phyloP scores from a whole-genome alignment of 2,888 invertebrate genomes.

The Tethea ocularis region DNA sequence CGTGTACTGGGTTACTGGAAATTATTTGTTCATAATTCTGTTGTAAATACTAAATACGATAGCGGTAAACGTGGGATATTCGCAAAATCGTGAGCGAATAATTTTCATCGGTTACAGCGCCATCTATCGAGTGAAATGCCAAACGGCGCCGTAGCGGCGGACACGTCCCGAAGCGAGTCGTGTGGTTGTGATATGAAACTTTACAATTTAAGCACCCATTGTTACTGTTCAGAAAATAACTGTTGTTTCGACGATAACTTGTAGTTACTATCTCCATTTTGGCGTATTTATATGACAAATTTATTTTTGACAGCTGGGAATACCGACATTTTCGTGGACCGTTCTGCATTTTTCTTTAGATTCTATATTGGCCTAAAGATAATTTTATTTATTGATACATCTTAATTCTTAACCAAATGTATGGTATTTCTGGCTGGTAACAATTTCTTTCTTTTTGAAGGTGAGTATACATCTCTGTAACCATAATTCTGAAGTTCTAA shows the following conservation, averaged over 20 bases:
- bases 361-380: constrained; percentile 39
- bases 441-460: constrained; percentile 13
- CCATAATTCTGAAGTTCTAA: not conserved
- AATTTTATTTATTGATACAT: constrained; percentile 33
- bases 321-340: constrained; percentile 63
- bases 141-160: constrained; percentile 54
- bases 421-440: constrained; percentile 51
- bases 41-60: constrained; percentile 20
- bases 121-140: constrained; percentile 42
- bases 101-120: constrained; percentile 32
- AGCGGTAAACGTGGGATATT: constrained; percentile 12
- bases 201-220: constrained; percentile 40
- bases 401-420: constrained; percentile 51
- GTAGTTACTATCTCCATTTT: constrained; percentile 39
- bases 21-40: constrained; percentile 35
- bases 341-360: constrained; percentile 10
- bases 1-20: constrained; percentile 20
- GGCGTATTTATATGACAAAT: constrained; percentile 42
- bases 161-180: constrained; percentile 50
- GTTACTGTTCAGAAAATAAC: constrained; percentile 41
- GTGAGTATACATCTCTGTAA: not conserved
- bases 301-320: constrained; percentile 46
- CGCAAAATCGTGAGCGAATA: constrained; percentile 34
- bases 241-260: constrained; percentile 28
- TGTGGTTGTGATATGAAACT: constrained; percentile 69